These are phyloP conservation scores for Autographa pulchrina DNA, from an alignment of 2,888 invertebrate genomes.

Conservation along the genomic window DNA sequence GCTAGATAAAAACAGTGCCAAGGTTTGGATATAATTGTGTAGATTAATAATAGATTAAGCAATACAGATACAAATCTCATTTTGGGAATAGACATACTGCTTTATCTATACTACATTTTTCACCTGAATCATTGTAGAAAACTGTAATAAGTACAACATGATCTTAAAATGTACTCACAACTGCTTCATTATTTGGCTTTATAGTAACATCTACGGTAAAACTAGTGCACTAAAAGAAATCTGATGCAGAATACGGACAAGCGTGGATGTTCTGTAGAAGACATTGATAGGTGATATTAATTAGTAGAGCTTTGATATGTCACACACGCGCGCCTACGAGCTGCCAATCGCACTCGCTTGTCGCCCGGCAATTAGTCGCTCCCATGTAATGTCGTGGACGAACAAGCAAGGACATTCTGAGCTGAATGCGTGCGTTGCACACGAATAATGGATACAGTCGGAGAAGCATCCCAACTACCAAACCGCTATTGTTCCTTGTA, in stretches of 20 bases:
- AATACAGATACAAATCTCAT: too few relatives aligned
- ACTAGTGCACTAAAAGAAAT: too few relatives aligned
- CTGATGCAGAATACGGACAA: slow-evolving; percentile 4
- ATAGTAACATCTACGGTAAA: too few relatives aligned
- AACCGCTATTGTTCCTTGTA: neutral
- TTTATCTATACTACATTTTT: too few relatives aligned
- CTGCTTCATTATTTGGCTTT: too few relatives aligned
- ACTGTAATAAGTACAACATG: too few relatives aligned
- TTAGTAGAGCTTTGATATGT: slow-evolving; percentile 73
- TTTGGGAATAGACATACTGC: too few relatives aligned
- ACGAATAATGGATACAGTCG: slow-evolving; percentile 6
- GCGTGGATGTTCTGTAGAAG: slow-evolving; percentile 19
- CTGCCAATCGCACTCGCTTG: slow-evolving; percentile 76
- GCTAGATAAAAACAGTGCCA: too few relatives aligned
- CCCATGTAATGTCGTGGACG: slow-evolving; percentile 36
- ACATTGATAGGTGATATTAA: slow-evolving; percentile 69
- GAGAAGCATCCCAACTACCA: neutral
- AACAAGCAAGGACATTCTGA: slow-evolving; percentile 31
- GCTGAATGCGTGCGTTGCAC: slow-evolving; percentile 29
- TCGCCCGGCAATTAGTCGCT: slow-evolving; percentile 73
- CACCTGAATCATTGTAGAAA: too few relatives aligned
- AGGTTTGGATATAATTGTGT: too few relatives aligned
- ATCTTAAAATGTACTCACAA: too few relatives aligned
- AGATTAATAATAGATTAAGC: too few relatives aligned
- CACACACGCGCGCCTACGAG: slow-evolving; percentile 67